These are phyloP conservation scores for Lysandra bellargus DNA, from an alignment of 2,888 invertebrate genomes.

Conservation along the genomic window DNA sequence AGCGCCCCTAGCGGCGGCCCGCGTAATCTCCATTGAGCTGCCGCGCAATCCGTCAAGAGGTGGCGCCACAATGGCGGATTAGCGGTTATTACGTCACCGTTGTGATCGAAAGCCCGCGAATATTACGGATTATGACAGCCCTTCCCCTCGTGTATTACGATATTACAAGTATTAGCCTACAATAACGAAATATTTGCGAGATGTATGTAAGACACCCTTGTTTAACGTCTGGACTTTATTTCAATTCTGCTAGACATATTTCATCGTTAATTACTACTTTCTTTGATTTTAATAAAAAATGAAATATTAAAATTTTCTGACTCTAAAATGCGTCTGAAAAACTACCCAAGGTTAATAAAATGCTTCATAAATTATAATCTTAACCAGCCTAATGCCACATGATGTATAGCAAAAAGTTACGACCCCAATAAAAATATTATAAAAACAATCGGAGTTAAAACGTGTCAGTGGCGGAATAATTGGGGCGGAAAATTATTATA, in stretches of 20 bases:
- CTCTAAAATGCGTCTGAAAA: neutral
- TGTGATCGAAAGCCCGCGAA: constrained; percentile 73
- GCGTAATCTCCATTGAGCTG: constrained; percentile 70
- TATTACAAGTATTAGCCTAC: constrained; percentile 33
- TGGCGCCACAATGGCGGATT: constrained; percentile 78
- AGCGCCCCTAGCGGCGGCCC: constrained; percentile 60
- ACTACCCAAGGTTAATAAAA: neutral
- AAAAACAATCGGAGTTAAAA: constrained; percentile 64
- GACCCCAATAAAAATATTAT: constrained; percentile 33
- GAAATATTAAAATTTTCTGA: neutral
- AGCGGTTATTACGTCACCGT: constrained; percentile 76
- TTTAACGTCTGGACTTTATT: neutral
- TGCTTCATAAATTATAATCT: neutral
- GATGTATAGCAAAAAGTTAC: constrained; percentile 26
- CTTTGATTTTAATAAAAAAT: neutral
- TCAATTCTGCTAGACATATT: neutral
- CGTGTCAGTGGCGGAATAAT: constrained; percentile 74
- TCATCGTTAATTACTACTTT: neutral
- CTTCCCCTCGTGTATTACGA: constrained; percentile 56
- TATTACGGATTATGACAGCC: constrained; percentile 74
- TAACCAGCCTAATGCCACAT: constrained; percentile 7
- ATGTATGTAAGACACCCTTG: constrained; percentile 10
- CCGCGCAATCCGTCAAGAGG: constrained; percentile 75
- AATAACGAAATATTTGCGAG: constrained; percentile 33
- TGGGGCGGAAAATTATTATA: constrained; percentile 77